phyloP scores from a whole-genome alignment of 2,797 vertebrate species.

The Acanthurus lineatus region DNA sequence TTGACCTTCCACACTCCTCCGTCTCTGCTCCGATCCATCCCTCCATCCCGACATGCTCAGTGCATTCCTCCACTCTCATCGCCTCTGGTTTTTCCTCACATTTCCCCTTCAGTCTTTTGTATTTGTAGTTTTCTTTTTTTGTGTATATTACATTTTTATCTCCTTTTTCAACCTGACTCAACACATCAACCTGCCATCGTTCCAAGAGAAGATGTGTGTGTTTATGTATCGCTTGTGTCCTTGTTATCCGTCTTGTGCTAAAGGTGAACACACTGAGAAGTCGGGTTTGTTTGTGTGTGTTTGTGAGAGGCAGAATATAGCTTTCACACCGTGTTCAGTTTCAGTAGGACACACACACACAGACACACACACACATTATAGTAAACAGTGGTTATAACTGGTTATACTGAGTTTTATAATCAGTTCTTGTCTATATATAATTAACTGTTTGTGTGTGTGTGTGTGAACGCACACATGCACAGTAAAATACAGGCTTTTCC shows the following conservation, averaged over 20 bases:
- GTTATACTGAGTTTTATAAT: slow-evolving; percentile 22
- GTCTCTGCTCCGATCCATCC: slow-evolving; percentile 1
- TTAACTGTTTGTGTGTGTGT: slow-evolving; percentile 21
- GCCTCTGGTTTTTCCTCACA: no score
- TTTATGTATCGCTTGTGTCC: not conserved
- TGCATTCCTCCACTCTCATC: not conserved
- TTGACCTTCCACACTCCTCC: slow-evolving; percentile 49
- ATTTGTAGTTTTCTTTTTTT: no score
- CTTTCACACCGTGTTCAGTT: slow-evolving; percentile 9
- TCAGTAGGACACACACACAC: not conserved
- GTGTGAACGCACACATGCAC: not conserved
- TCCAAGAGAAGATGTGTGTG: slow-evolving; percentile 2
- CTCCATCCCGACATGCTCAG: slow-evolving; percentile 18
- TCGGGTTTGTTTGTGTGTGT: slow-evolving; percentile 6
- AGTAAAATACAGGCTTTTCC: slow-evolving; percentile 23
- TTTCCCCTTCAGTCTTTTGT: no score
- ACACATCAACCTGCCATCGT: not conserved
- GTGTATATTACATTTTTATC: slow-evolving; percentile 10
- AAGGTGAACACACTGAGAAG: slow-evolving; percentile 48
- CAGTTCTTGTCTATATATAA: slow-evolving; percentile 18
- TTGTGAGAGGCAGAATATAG: slow-evolving; percentile 35
- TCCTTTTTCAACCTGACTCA: slow-evolving; percentile 17
- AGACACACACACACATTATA: slow-evolving; percentile 3
- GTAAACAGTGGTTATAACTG: no score
- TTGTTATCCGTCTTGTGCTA: slow-evolving; percentile 14